Conservation (phyloP, 2,113 vertebrate genomes). For the Lycaon pictus region DNA sequence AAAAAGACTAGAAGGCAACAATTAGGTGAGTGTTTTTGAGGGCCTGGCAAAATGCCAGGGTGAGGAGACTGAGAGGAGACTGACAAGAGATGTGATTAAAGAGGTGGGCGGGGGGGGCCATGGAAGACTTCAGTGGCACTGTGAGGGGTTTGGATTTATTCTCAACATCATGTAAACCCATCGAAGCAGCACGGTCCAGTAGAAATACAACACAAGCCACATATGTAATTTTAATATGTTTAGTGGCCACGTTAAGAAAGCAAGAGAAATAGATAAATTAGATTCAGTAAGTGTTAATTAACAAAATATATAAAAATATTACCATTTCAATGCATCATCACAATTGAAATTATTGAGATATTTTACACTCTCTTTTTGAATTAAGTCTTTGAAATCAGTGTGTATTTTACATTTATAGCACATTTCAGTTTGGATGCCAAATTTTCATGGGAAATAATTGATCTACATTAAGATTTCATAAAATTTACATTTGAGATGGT, state of each 20-base stretch:
- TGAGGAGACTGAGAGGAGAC: neutral
- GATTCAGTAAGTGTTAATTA: neutral
- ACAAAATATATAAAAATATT: neutral
- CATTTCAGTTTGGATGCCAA: neutral
- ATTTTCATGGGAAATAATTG: conserved; percentile 35
- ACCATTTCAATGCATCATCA: neutral
- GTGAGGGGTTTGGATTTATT: neutral
- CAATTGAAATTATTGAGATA: conserved; percentile 42
- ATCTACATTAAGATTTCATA: conserved; percentile 31
- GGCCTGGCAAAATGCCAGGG: neutral
- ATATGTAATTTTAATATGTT: neutral
- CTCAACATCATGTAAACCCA: neutral
- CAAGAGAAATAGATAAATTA: neutral
- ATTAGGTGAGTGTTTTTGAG: conserved; percentile 1
- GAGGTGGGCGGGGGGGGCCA: neutral
- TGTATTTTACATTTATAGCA: neutral
- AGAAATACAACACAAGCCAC: neutral
- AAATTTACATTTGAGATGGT: conserved; percentile 36
- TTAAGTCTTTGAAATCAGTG: conserved; percentile 32
- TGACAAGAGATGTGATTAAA: neutral
- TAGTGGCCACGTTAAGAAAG: neutral
- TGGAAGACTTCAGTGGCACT: neutral
- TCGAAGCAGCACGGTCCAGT: neutral
- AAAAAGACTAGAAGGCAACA: conserved; percentile 35
- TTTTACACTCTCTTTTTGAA: conserved; percentile 43